Percentiles rank a stretch among this genome's conserved stretches.
phyloP scores from a whole-genome alignment of 2,888 invertebrate species.

The Nymphalis polychloros region DNA sequence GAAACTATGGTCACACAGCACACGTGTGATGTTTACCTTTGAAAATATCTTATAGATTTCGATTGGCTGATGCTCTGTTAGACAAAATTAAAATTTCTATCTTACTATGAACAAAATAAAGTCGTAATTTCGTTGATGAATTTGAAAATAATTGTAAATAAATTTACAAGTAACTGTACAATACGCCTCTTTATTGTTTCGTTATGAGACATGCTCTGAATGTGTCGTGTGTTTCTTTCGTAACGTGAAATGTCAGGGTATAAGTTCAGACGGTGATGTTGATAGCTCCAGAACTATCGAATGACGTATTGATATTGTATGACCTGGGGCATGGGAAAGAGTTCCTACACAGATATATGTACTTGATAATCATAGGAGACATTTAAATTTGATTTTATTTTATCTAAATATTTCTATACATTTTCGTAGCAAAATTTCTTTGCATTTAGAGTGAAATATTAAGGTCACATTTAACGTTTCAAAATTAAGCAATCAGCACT shows the following conservation, averaged over 20 bases:
- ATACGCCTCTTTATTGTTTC: slow-evolving; percentile 33
- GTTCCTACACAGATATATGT: background rate
- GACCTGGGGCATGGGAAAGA: background rate
- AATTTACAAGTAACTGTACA: slow-evolving; percentile 16
- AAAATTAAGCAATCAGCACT: too few relatives aligned
- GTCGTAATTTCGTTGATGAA: background rate
- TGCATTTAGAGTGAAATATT: too few relatives aligned
- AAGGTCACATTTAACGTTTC: too few relatives aligned
- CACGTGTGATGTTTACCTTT: slow-evolving; percentile 26
- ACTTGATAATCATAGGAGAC: too few relatives aligned
- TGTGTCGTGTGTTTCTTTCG: slow-evolving; percentile 23
- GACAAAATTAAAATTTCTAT: background rate
- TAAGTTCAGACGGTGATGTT: background rate
- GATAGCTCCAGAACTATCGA: background rate
- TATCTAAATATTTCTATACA: too few relatives aligned
- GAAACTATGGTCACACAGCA: slow-evolving; percentile 10
- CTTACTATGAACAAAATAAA: background rate
- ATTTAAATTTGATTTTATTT: too few relatives aligned
- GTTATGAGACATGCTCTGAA: slow-evolving; percentile 21
- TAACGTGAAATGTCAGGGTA: slow-evolving; percentile 14
- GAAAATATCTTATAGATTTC: slow-evolving; percentile 19
- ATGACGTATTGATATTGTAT: background rate
- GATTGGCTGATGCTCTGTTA: background rate
- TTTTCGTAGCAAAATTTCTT: too few relatives aligned
- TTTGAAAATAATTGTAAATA: slow-evolving; percentile 15